A percentile compares a stretch with the other conserved stretches of the same genome.
These are phyloP conservation scores for Eulimnadia texana DNA, from an alignment of 1,140 invertebrate species.

Conservation along the genomic window DNA sequence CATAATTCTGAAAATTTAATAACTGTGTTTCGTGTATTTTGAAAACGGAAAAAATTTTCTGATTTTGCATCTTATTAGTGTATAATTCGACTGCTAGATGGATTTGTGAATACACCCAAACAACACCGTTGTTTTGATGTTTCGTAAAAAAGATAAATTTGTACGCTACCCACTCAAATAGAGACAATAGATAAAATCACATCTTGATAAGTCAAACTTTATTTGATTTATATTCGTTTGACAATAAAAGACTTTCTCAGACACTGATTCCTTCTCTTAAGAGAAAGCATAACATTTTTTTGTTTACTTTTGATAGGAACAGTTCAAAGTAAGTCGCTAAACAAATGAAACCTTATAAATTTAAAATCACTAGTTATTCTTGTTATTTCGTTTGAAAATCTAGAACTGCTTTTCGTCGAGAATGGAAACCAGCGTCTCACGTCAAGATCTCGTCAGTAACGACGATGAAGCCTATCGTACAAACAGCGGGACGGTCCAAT, in stretches of 20 bases:
- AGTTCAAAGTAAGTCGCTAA: no score
- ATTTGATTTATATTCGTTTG: conserved; percentile 12
- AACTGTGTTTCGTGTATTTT: no score
- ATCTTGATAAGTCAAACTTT: not conserved
- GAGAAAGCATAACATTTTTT: no score
- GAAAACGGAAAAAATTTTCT: conserved; percentile 34
- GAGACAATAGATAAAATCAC: not conserved
- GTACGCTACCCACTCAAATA: not conserved
- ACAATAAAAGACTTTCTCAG: not conserved
- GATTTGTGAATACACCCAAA: no score
- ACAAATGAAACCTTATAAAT: not conserved
- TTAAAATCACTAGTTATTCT: not conserved
- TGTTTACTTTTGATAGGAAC: no score
- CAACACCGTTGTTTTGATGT: no score
- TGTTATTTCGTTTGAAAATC: not conserved
- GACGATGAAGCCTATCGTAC: conserved; percentile 61
- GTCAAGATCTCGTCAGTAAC: conserved; percentile 45
- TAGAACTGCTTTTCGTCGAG: no score
- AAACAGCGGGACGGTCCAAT: conserved; percentile 45
- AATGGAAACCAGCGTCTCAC: not conserved
- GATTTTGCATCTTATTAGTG: not conserved
- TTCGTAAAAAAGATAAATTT: not conserved
- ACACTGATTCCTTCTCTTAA: no score
- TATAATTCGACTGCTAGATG: conserved; percentile 10
- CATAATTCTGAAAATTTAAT: no score